phyloP scores from a whole-genome alignment of 1,140 invertebrate species.

The Lethrus apterus region DNA sequence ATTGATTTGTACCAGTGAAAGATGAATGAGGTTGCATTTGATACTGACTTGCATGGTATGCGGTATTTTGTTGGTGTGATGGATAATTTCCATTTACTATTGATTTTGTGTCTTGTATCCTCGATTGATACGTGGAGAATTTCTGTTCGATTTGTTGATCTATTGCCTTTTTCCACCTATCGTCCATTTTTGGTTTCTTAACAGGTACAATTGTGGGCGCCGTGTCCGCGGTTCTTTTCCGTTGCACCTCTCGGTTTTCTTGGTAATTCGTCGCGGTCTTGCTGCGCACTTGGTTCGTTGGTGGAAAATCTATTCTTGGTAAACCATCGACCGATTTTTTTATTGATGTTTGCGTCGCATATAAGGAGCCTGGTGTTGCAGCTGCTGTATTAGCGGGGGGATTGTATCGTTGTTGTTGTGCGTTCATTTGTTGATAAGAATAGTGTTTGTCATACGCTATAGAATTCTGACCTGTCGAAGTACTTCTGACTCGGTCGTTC shows the following conservation, averaged over 20 bases:
- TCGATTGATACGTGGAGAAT: slow-evolving; percentile 34
- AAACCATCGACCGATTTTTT: slow-evolving; percentile 17
- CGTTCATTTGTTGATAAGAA: slow-evolving; percentile 1
- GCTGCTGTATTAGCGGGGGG: background rate
- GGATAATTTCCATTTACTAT: slow-evolving; percentile 28
- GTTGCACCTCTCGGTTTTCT: slow-evolving; percentile 7
- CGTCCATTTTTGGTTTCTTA: slow-evolving; percentile 46
- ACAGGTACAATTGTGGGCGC: slow-evolving; percentile 34
- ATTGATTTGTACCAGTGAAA: slow-evolving; percentile 13
- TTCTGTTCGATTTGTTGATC: slow-evolving; percentile 51
- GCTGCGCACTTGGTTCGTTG: slow-evolving; percentile 12
- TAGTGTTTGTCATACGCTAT: background rate
- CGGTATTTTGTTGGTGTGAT: background rate
- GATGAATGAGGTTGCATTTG: slow-evolving; percentile 12
- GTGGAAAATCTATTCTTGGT: slow-evolving; percentile 29
- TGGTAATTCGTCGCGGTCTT: background rate
- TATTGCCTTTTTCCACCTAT: slow-evolving; percentile 44
- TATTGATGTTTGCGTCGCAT: too few relatives aligned
- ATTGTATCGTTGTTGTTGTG: too few relatives aligned
- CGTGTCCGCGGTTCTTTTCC: slow-evolving; percentile 40
- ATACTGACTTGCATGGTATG: slow-evolving; percentile 19
- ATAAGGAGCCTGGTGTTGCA: too few relatives aligned
- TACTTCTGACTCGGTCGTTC: background rate
- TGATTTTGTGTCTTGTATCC: slow-evolving; percentile 2
- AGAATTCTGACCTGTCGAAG: background rate